Base-by-base conservation (phyloP, 2,797 vertebrate genomes). In the Loriculus beryllinus region DNA sequence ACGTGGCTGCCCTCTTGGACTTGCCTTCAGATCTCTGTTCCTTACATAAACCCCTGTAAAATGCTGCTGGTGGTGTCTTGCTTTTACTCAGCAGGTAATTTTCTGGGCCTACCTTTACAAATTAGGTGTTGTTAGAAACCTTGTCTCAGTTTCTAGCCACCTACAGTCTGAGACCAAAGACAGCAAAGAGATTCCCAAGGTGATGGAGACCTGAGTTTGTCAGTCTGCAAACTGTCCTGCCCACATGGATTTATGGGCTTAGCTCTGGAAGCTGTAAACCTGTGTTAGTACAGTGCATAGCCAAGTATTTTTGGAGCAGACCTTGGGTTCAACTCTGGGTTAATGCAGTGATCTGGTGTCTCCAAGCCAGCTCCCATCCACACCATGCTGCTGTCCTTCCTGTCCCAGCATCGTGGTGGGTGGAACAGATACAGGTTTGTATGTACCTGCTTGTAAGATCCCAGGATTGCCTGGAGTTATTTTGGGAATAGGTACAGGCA, bases 221-320 rank as follows among this genome's bases (percentile, higher is more conserved):
- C 79, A 60, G 4, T 67, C 39, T 4, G 2, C 1, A 0, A 54
- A 65, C 14, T 25, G 75, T 87, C 76, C 7, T 4, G 33, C 45
- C 45, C 2, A 0, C 59, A 26, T 22, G 64, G 86, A 67, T 82
- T 96, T 95, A 80, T 4, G 5, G 33, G 56, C 39, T 85, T 91
- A 94, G 57, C 40, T 60, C 82, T 89, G 82, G 49, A 80, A 94
- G 84, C 42, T 1, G 2, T 68, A 88, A 96, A 94, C 79, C 72
- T 88, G 48, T 18, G 49, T 54, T n/a, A 78, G 68, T 28, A 75
- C 26, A 9, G 33, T 67, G 83, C 2, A 8, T 94, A 83, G 84
- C 76, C 79, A 93, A 89, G 72, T 68, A 42, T 82, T 94, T 91
- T 92, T 12, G 6, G 89, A 95, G 40, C 62, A 91, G 82, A 47